A percentile compares a stretch with the other conserved stretches of the same genome.
phyloP scores from a whole-genome alignment of 1,140 invertebrate species.

The Cyphomyrmex costatus region DNA sequence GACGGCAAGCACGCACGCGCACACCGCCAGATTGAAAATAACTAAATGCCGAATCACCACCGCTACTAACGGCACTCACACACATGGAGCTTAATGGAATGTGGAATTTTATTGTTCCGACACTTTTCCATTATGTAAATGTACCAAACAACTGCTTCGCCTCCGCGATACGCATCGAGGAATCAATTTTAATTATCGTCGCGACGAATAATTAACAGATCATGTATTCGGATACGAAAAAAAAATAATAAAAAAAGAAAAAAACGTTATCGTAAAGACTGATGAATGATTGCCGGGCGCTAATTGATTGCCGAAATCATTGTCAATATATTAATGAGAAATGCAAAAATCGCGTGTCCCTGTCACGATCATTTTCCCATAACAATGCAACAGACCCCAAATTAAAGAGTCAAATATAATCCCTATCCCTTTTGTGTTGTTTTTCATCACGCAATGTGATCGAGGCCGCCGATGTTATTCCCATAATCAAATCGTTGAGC shows the following conservation, averaged over 20 bases:
- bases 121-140: constrained; percentile 63
- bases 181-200: constrained; percentile 60
- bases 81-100: constrained; percentile 57
- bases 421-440: constrained; percentile 10
- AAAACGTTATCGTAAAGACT: constrained; percentile 46
- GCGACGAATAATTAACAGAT: constrained; percentile 57
- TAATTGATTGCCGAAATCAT: constrained; percentile 61
- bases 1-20: constrained; percentile 10
- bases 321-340: constrained; percentile 38
- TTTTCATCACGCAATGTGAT: constrained; percentile 20
- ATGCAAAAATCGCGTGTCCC: constrained; percentile 12
- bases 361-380: background rate
- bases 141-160: constrained; percentile 49
- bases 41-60: constrained; percentile 67
- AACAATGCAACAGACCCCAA: constrained; percentile 8
- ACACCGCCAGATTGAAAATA: constrained; percentile 66
- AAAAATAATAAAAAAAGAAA: no score
- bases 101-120: constrained; percentile 63
- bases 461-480: constrained; percentile 55
- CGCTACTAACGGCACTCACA: constrained; percentile 64
- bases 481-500: constrained; percentile 80
- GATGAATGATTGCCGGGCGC: constrained; percentile 34
- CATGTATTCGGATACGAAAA: constrained; percentile 8
- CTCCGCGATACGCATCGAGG: constrained; percentile 53
- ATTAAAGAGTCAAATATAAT: constrained; percentile 36